Conservation (phyloP, 2,797 vertebrate genomes). For the Spinibarbus caldwelli region DNA sequence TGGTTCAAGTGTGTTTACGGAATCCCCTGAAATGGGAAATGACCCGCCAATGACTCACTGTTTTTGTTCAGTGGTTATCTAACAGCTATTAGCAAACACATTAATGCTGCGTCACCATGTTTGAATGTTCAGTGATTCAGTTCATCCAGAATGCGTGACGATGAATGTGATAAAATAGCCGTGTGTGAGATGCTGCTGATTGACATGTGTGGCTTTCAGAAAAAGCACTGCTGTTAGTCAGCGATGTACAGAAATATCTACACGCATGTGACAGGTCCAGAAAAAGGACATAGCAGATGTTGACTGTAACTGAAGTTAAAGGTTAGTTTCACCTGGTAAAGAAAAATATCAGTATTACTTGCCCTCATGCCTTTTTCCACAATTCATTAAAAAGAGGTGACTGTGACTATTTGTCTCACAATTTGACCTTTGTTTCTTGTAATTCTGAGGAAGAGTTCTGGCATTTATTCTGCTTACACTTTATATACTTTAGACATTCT, state of each 20-base stretch:
- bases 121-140: not conserved
- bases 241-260: not conserved
- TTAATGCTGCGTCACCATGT: not conserved
- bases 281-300: not conserved
- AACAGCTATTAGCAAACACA: not conserved
- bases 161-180: not conserved
- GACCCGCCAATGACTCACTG: not conserved
- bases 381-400: not conserved
- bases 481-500: not conserved
- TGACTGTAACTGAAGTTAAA: not conserved
- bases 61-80: not conserved
- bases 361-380: not conserved
- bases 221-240: not conserved
- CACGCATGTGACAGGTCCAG: not conserved
- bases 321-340: not conserved
- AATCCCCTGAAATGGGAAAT: not conserved
- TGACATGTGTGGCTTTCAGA: not conserved
- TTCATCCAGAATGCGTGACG: not conserved
- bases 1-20: not conserved
- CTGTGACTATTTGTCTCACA: too few species aligned
- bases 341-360: not conserved
- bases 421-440: too few species aligned
- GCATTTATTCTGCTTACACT: not conserved
- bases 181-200: not conserved
- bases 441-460: not conserved